Conservation (phyloP, 2,113 vertebrate genomes). For the Noctilio leporinus region DNA sequence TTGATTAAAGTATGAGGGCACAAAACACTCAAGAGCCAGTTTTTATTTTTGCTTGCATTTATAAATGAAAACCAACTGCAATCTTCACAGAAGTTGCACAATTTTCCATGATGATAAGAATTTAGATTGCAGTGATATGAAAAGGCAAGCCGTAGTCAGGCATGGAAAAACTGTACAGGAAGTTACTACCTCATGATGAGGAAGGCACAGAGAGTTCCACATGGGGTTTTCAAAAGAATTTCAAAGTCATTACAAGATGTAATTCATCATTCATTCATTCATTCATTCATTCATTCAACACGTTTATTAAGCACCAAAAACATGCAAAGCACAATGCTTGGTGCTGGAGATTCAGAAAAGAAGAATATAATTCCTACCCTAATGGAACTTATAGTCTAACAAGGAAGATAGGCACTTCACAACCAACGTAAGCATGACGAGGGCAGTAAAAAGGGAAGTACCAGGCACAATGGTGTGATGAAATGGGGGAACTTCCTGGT, state of each 20-base stretch:
- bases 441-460: not conserved
- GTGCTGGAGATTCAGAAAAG: not conserved
- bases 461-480: not conserved
- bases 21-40: slow-evolving; percentile 21
- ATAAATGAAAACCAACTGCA: not conserved
- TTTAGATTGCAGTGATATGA: not conserved
- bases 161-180: not conserved
- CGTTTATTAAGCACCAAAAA: slow-evolving; percentile 1
- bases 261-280: not conserved
- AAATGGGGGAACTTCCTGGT: not conserved
- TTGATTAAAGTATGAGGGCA: slow-evolving; percentile 10
- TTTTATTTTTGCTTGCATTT: not conserved
- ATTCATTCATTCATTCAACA: not conserved
- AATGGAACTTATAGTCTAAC: not conserved
- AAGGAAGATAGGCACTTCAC: not conserved
- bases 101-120: not conserved
- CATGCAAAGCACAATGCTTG: not conserved
- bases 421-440: not conserved
- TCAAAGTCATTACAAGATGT: not conserved
- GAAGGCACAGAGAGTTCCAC: not conserved
- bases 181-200: not conserved
- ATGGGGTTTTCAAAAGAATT: not conserved
- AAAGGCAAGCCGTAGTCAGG: not conserved
- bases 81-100: slow-evolving; percentile 20
- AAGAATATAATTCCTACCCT: not conserved